phyloP scores from a whole-genome alignment of 1,140 invertebrate genomes.

The Zaprionus gabonicus region DNA sequence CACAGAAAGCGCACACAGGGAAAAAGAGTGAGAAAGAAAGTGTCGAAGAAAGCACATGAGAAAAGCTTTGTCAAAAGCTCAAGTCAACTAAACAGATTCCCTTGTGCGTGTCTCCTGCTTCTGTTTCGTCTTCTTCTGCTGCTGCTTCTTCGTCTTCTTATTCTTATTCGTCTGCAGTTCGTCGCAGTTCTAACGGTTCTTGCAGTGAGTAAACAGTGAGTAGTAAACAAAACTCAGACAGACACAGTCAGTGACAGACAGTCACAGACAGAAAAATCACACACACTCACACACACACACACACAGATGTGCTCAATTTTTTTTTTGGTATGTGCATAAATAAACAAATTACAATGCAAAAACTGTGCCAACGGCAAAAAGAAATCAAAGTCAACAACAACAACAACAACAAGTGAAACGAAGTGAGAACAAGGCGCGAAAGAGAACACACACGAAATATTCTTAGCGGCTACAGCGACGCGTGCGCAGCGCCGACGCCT shows the following conservation, averaged over 20 bases:
- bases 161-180: background rate
- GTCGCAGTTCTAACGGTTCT: background rate
- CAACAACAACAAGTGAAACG: constrained; percentile 8
- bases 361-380: constrained; percentile 73
- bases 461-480: constrained; percentile 29
- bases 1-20: constrained; percentile 25
- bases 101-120: background rate
- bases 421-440: constrained; percentile 22
- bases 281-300: constrained; percentile 2
- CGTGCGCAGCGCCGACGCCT: constrained; percentile 9
- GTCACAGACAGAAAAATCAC: background rate
- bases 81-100: background rate
- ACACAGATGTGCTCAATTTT: background rate
- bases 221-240: background rate
- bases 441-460: constrained; percentile 42
- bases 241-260: background rate
- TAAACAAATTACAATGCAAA: constrained; percentile 35
- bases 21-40: constrained; percentile 14
- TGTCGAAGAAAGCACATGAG: constrained; percentile 34
- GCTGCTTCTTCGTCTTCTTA: background rate
- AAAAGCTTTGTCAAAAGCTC: constrained; percentile 30
- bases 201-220: background rate
- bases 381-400: constrained; percentile 66
- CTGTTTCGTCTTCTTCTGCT: background rate
- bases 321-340: constrained; percentile 5